Evolutionary conservation across 1,140 invertebrate species (phyloP).

Genomic region (Mercenaria mercenaria): DNA sequence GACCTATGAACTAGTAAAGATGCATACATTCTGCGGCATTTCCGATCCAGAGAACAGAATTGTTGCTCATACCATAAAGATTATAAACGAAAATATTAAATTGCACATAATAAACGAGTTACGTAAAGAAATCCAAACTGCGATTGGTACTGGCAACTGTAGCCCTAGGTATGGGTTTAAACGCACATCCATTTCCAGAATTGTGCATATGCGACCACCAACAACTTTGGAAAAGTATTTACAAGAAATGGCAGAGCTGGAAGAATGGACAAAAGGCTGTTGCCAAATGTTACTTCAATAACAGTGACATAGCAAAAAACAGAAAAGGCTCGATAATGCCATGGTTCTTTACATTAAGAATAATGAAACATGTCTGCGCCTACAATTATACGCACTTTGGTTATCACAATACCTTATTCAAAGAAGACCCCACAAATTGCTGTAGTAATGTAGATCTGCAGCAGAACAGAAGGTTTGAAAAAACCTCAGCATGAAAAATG

Average conservation of each 20-base stretch:
- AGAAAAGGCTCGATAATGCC: constrained; percentile 21
- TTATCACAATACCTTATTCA: constrained; percentile 37
- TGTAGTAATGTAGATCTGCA: constrained; percentile 58
- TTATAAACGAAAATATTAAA: constrained; percentile 66
- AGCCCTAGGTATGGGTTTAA: constrained; percentile 71
- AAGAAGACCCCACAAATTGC: constrained; percentile 19
- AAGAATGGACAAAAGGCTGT: constrained; percentile 56
- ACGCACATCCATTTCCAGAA: constrained; percentile 58
- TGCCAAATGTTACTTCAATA: constrained; percentile 69
- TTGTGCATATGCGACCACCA: constrained; percentile 67
- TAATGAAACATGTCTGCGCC: constrained; percentile 36
- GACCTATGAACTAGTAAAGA: constrained; percentile 13
- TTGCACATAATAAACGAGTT: constrained; percentile 52
- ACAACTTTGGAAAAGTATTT: constrained; percentile 69
- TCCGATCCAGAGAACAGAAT: constrained; percentile 68
- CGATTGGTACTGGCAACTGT: constrained; percentile 70
- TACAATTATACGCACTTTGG: constrained; percentile 63
- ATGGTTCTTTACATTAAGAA: constrained; percentile 37
- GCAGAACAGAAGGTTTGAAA: too few relatives aligned
- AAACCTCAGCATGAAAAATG: too few relatives aligned
- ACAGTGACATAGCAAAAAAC: constrained; percentile 62
- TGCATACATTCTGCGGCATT: constrained; percentile 27
- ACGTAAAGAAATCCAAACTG: constrained; percentile 57
- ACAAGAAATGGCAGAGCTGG: too few relatives aligned
- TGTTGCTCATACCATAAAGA: constrained; percentile 67